Evolutionary conservation across 2,888 invertebrate genomes (phyloP).

Genomic region (Bugula neritina): DNA sequence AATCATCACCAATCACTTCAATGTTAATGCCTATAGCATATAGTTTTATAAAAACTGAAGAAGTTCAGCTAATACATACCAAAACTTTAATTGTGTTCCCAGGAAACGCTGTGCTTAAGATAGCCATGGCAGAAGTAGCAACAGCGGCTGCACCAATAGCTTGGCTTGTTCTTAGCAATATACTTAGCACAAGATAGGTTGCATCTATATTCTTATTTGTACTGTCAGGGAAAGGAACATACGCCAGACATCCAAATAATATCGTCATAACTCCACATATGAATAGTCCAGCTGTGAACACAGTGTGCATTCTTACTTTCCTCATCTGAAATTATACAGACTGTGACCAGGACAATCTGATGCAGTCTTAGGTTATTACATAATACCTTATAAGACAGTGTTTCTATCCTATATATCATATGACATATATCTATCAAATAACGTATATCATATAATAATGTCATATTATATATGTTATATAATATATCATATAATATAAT

Average conservation of each 20-base stretch:
- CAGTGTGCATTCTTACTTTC: neutral
- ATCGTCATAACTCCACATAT: neutral
- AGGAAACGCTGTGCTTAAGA: neutral
- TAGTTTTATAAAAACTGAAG: no score
- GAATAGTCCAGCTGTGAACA: neutral
- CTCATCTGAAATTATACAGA: no score
- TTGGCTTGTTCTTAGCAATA: neutral
- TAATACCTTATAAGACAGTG: no score
- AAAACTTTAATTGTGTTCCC: neutral
- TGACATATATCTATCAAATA: no score
- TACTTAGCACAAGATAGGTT: neutral
- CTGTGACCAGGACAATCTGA: no score
- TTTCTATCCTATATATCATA: no score
- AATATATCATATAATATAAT: no score
- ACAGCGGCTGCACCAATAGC: neutral
- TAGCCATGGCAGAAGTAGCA: neutral
- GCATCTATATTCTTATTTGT: neutral
- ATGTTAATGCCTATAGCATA: no score
- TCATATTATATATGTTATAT: no score
- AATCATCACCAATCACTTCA: no score
- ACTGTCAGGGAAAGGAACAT: neutral
- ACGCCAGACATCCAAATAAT: neutral
- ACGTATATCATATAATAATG: no score
- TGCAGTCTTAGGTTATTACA: no score
- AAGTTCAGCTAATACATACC: neutral